phyloP scores from a whole-genome alignment of 2,888 invertebrate genomes.

The Julus scandinavius region DNA sequence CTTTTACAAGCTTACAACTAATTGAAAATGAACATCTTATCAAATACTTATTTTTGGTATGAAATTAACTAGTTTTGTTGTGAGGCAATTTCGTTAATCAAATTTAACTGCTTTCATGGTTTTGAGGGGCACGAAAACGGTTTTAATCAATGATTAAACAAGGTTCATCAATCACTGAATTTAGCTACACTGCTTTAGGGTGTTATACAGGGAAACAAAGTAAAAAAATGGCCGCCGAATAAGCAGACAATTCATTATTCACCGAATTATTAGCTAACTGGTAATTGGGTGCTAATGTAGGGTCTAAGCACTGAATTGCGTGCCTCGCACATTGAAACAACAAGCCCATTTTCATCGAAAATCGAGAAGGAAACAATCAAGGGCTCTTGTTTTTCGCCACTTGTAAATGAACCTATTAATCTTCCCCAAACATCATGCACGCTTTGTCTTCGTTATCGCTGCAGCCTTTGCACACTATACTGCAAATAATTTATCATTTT shows the following conservation, averaged over 20 bases:
- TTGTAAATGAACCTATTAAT: constrained; percentile 27
- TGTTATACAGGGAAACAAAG: not conserved
- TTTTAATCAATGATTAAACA: no score
- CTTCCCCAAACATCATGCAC: not conserved
- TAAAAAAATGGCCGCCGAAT: not conserved
- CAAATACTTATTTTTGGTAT: no score
- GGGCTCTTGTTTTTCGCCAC: constrained; percentile 28
- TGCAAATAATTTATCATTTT: constrained; percentile 40
- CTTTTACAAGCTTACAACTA: no score
- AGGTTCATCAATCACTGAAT: no score
- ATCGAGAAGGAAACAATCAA: constrained; percentile 20
- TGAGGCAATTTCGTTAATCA: no score
- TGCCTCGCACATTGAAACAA: not conserved
- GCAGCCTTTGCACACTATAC: not conserved
- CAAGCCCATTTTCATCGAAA: not conserved
- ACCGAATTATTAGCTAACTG: not conserved
- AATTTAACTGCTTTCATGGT: no score
- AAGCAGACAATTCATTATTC: not conserved
- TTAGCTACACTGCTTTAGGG: no score
- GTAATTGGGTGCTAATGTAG: constrained; percentile 17
- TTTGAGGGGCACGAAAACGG: no score
- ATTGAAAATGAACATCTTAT: no score
- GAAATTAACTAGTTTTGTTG: no score
- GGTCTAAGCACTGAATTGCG: not conserved
- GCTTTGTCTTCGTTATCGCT: constrained; percentile 27